phyloP scores from a whole-genome alignment of 2,113 vertebrate genomes.

The Entelurus aequoreus region DNA sequence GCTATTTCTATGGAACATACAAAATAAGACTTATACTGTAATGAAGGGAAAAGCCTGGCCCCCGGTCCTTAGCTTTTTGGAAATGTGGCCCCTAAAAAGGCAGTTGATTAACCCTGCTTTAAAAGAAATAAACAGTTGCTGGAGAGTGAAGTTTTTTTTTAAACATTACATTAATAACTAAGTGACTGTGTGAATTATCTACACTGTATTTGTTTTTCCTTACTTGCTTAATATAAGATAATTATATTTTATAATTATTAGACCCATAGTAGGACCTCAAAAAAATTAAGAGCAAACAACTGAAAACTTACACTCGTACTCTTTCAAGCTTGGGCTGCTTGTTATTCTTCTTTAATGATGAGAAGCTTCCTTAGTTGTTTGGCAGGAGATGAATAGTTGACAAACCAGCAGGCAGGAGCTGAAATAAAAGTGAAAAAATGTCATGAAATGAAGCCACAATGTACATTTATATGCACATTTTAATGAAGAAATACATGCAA shows the following conservation, averaged over 20 bases:
- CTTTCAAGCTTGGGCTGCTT: conserved; percentile 41
- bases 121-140: neutral
- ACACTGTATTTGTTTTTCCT: neutral
- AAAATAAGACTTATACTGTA: no score
- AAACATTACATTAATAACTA: neutral
- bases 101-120: neutral
- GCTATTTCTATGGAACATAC: no score
- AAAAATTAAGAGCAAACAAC: conserved; percentile 11
- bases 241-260: neutral
- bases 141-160: neutral
- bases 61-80: no score
- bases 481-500: conserved; percentile 53
- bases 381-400: conserved; percentile 17
- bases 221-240: no score
- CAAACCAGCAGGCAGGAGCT: conserved; percentile 1
- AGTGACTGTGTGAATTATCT: neutral
- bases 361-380: conserved; percentile 28
- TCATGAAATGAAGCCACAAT: conserved; percentile 7
- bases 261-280: conserved; percentile 3
- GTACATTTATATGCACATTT: conserved; percentile 57
- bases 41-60: no score
- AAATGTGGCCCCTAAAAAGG: no score
- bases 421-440: neutral
- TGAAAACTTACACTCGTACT: conserved; percentile 35
- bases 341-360: conserved; percentile 47